phyloP scores from a whole-genome alignment of 2,888 invertebrate species.

The Tinea semifulvella region DNA sequence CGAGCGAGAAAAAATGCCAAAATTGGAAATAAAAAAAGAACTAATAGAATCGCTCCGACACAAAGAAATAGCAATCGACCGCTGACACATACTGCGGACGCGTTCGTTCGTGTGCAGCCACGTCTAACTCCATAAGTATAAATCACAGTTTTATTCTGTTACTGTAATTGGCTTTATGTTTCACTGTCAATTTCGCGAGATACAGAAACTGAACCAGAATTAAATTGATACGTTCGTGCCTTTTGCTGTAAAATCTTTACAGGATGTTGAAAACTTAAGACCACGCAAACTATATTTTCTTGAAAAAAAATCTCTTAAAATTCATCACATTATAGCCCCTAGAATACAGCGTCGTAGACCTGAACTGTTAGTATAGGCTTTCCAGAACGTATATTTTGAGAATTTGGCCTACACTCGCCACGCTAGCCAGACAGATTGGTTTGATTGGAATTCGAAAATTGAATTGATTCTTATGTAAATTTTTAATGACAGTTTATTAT shows the following conservation, averaged over 20 bases:
- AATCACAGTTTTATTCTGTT: slow-evolving; percentile 6
- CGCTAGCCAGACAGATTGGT: too few species aligned
- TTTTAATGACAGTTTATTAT: too few species aligned
- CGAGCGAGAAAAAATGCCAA: slow-evolving; percentile 30
- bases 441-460: too few species aligned
- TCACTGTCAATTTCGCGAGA: slow-evolving; percentile 1
- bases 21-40: slow-evolving; percentile 33
- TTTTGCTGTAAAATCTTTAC: background rate
- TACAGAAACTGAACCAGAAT: background rate
- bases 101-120: slow-evolving; percentile 1
- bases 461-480: too few species aligned
- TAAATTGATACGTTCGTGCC: background rate
- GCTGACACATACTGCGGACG: slow-evolving; percentile 5
- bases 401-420: too few species aligned
- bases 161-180: slow-evolving; percentile 5
- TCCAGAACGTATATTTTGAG: too few species aligned
- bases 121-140: slow-evolving; percentile 6
- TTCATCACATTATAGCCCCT: too few species aligned
- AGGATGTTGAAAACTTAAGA: background rate
- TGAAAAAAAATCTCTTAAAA: too few species aligned
- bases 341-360: too few species aligned
- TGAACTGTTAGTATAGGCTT: too few species aligned
- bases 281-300: too few species aligned
- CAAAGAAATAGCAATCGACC: slow-evolving; percentile 27
- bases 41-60: slow-evolving; percentile 31